Conservation (phyloP, 2,888 invertebrate genomes). For the Crematogaster levior region DNA sequence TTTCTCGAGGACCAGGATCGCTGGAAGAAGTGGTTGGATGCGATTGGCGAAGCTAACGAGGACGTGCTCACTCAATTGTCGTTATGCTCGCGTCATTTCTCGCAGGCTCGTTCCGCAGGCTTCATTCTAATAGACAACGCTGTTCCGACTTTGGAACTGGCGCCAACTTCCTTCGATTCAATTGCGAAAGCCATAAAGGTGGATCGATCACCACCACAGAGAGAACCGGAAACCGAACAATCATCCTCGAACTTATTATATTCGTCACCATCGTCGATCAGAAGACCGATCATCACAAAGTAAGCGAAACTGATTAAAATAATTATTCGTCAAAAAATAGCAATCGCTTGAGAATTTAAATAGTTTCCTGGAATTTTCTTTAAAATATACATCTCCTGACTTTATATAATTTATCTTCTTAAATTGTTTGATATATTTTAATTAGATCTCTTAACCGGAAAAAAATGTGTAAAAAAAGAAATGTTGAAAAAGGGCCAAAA, state of each 20-base stretch:
- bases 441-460: not conserved
- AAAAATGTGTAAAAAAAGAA: too few species aligned
- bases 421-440: too few species aligned
- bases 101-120: constrained; percentile 1
- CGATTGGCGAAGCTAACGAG: not conserved
- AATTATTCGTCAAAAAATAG: not conserved
- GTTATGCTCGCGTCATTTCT: constrained; percentile 22
- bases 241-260: not conserved
- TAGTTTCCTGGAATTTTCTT: not conserved
- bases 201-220: not conserved
- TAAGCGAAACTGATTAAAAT: not conserved
- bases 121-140: not conserved
- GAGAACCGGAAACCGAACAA: not conserved
- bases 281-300: constrained; percentile 9
- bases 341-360: not conserved
- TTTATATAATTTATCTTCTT: too few species aligned
- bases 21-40: constrained; percentile 12
- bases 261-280: not conserved
- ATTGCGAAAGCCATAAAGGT: not conserved
- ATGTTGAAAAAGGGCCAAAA: too few species aligned
- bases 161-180: not conserved
- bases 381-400: not conserved
- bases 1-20: not conserved
- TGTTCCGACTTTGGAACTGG: not conserved
- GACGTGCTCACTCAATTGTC: not conserved